These are phyloP conservation scores for Takifugu bimaculatus DNA, from an alignment of 2,113 vertebrate species.

Conservation along the genomic window DNA sequence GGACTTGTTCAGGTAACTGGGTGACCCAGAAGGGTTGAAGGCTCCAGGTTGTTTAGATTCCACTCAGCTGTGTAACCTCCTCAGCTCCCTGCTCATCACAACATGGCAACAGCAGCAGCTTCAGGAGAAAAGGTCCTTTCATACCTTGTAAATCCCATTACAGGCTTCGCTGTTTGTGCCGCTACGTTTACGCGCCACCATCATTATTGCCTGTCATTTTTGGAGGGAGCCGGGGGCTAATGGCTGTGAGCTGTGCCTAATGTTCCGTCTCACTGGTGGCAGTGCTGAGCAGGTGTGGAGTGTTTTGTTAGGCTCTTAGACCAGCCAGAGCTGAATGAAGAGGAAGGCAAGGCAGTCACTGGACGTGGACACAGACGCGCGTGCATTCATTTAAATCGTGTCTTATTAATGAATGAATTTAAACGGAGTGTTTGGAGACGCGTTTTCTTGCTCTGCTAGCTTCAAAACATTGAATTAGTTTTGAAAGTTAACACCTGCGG, in stretches of 20 bases:
- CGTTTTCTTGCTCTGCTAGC: neutral
- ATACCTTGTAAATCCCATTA: neutral
- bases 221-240: conserved; percentile 36
- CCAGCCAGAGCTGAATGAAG: conserved; percentile 16
- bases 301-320: conserved; percentile 46
- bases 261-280: conserved; percentile 13
- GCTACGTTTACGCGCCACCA: too few species aligned
- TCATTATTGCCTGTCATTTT: conserved; percentile 22
- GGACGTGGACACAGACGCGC: neutral
- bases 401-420: neutral
- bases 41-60: conserved; percentile 1
- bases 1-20: conserved; percentile 6
- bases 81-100: neutral
- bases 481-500: too few species aligned
- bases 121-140: neutral
- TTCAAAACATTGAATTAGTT: too few species aligned
- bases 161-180: neutral
- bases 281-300: conserved; percentile 38
- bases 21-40: conserved; percentile 4
- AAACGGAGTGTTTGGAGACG: neutral
- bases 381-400: conserved; percentile 6
- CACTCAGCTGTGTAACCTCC: neutral
- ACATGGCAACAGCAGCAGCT: conserved; percentile 3
- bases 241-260: conserved; percentile 12
- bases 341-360: neutral